Base-by-base conservation (phyloP, 1,140 invertebrate species). In the Ceratosolen solmsi region DNA sequence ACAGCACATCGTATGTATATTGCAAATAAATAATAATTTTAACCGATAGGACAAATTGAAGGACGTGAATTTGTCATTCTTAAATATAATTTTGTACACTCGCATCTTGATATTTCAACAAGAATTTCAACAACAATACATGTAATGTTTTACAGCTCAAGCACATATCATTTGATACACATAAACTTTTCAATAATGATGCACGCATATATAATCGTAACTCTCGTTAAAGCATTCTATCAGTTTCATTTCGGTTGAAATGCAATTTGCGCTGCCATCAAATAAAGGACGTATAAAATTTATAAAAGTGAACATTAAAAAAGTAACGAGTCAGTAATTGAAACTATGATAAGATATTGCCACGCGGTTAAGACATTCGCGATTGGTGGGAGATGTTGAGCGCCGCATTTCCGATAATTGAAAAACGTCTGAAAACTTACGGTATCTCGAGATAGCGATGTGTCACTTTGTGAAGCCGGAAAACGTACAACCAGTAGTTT, bases 321-420 rank as follows among this genome's bases (percentile, higher is more conserved):
- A 70, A 70, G 58, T 68, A 65, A 70, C 58, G 72, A 65, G 27
- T 51, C 9, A 33, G 41, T 70, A 75, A 81, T 81, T 70, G 79
- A 74, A 81, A 81, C 38, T 68, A 70, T 70, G 46, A 81, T 75
- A 54, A 75, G 60, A 75, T 58, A 75, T 75, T 75, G 72, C 33
- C 2, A 49, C 25, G 36, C 22, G 70, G 33, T 63, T 72, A 30
- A 73, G 70, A 51, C 30, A 70, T 70, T 79, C 46, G 49, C 20
- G 58, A 25, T 36, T 36, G 27, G 1, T n/a, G 25, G n/a, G 46
- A 58, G 51, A 81, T 75, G n/a, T 81, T n/a, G 25, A 25, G 51
- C 58, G n/a, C 2, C n/a, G 9, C 60, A 68, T 76, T 49, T 75
- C 72, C 73, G 72, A 81, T 81, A 81, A 81, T 81, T 81, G 72